Evolutionary conservation across 2,113 vertebrate species (phyloP), one percentile per base, ranked within the genome.

Genomic region (Nycticorax nycticorax): DNA sequence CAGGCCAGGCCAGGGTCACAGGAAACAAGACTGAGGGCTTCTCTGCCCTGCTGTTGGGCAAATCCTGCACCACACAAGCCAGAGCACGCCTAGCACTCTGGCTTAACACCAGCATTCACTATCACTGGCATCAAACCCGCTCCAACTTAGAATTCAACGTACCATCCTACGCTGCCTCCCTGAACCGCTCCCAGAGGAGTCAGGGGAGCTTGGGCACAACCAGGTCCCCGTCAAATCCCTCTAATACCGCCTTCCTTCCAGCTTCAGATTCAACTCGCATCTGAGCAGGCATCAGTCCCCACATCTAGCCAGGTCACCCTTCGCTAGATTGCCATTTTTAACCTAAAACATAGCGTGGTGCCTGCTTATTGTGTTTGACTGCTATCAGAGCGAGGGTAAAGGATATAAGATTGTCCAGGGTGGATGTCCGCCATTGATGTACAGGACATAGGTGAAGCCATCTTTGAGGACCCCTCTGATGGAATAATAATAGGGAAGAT

Each of bases 341-440:
- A 48, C 69, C 43, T 60, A 52, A 59, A 37, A 3, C 24, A 24
- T 4, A 2, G 37, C 1, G 6, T 52, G n/a, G 43, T 6, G 15
- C 10, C 33, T 56, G 39, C 84, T 80, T 20, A 14, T 18, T 1
- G 2, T 8, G 23, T 19, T 23, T 28, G 12, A 4, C 12, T 32
- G 55, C 48, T 28, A 8, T 22, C 45, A 37, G 53, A 14, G 32
- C 10, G 37, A 28, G 57, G 72, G 74, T 33, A 95, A 98, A 99
- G 99, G 99, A 99, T 99, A 99, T 99, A 99, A 98, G 96, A 99
- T 99, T 63, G 99, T 99, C 99, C 99, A 99, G 30, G 99, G 99
- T 12, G 99, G 99, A 85, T 99, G 99, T 9, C 99, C 99, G 0
- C 99, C 99, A 0, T 99, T 99, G 98, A 99, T 99, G 98, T 99